A percentile compares a stretch with the other conserved stretches of the same genome.
These are phyloP conservation scores for Rhipidura dahli DNA, from an alignment of 2,113 vertebrate genomes.

Conservation along the genomic window DNA sequence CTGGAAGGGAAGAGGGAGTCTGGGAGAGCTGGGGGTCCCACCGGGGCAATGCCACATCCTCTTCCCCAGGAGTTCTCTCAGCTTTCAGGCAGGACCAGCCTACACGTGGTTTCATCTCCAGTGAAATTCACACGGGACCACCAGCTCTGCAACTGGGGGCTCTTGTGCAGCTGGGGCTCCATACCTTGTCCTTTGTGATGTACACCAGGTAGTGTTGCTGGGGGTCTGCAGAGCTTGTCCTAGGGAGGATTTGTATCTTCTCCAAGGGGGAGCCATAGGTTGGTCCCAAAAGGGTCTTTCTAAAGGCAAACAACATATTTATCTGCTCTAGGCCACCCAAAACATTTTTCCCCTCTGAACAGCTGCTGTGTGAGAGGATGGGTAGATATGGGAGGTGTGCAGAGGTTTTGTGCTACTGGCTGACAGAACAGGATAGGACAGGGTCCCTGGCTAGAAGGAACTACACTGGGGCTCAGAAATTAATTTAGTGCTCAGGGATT, in stretches of 20 bases:
- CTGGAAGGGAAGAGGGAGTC: slow-evolving; percentile 55
- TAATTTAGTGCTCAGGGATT: background rate
- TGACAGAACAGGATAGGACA: background rate
- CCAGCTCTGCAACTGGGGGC: background rate
- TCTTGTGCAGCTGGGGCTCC: background rate
- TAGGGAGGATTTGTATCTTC: slow-evolving; percentile 80
- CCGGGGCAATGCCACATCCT: background rate
- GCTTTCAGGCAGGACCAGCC: background rate
- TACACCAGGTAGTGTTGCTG: slow-evolving; percentile 80
- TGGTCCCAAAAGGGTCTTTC: slow-evolving; percentile 87
- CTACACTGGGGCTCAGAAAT: background rate
- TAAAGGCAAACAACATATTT: slow-evolving; percentile 46
- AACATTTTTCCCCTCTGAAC: background rate
- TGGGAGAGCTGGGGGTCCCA: background rate
- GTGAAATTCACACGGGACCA: background rate
- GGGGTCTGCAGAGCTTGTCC: background rate
- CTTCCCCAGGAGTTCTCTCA: background rate
- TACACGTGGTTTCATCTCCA: background rate
- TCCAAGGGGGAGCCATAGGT: slow-evolving; percentile 83
- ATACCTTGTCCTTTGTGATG: slow-evolving; percentile 88
- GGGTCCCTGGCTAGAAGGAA: background rate
- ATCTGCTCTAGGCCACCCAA: background rate
- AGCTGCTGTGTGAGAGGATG: background rate
- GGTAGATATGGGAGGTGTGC: background rate
- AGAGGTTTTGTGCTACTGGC: background rate